Conservation (phyloP, 2,888 invertebrate species). For the Nyleta sp. region DNA sequence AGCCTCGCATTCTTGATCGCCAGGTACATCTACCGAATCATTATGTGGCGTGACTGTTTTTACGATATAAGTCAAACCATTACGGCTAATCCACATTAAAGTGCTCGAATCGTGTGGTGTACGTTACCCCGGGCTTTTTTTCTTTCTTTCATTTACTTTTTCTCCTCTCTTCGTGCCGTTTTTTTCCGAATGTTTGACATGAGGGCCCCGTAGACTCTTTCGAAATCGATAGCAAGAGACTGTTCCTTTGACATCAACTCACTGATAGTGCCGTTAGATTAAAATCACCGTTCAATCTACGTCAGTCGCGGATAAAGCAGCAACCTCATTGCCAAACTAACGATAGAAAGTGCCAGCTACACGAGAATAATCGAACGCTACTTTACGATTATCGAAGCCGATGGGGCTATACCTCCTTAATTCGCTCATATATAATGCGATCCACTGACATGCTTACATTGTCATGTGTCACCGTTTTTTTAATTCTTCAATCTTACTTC, state of each 20-base stretch:
- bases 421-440: constrained; percentile 49
- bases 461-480: constrained; percentile 30
- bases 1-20: constrained; percentile 42
- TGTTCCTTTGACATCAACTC: constrained; percentile 52
- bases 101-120: constrained; percentile 30
- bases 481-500: constrained; percentile 41
- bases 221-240: constrained; percentile 55
- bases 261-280: constrained; percentile 61
- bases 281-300: constrained; percentile 62
- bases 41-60: constrained; percentile 54
- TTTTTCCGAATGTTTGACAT: constrained; percentile 43
- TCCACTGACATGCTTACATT: constrained; percentile 42
- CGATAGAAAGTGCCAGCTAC: constrained; percentile 54
- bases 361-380: constrained; percentile 45
- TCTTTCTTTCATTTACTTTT: constrained; percentile 24
- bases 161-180: constrained; percentile 14
- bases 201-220: constrained; percentile 48
- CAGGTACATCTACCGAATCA: constrained; percentile 39
- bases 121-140: constrained; percentile 11
- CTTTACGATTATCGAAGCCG: constrained; percentile 40
- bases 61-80: constrained; percentile 40
- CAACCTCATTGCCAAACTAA: constrained; percentile 49
- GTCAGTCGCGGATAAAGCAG: constrained; percentile 58
- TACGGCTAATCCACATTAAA: constrained; percentile 52
- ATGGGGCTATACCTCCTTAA: constrained; percentile 34